Percentiles rank a stretch among this genome's conserved stretches.
phyloP scores from a whole-genome alignment of 2,113 vertebrate species.

The Cacatua alba region DNA sequence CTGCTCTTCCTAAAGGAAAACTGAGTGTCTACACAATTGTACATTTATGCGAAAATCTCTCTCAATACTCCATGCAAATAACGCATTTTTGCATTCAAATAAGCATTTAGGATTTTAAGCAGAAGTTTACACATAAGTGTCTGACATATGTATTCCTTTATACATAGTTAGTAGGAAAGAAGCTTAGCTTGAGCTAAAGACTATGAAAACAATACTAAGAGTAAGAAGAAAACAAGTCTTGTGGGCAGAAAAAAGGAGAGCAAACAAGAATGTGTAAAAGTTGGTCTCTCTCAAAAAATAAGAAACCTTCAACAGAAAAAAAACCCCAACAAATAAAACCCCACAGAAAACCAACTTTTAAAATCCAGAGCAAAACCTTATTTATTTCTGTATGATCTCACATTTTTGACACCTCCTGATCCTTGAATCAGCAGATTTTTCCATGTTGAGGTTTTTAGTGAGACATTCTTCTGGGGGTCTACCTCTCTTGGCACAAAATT shows the following conservation, averaged over 20 bases:
- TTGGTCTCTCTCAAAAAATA: neutral
- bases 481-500: neutral
- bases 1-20: neutral
- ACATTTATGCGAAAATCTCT: neutral
- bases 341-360: neutral
- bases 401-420: neutral
- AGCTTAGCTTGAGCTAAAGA: neutral
- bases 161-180: neutral
- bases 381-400: conserved; percentile 22
- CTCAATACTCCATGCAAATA: conserved; percentile 10
- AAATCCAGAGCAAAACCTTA: neutral
- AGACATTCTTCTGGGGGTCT: neutral
- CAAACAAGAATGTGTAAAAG: neutral
- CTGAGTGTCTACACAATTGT: neutral
- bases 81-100: conserved; percentile 20
- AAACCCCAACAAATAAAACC: neutral
- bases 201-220: neutral
- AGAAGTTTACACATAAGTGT: conserved; percentile 39
- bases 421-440: neutral
- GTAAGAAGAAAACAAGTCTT: neutral
- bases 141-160: neutral
- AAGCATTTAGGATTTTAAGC: conserved; percentile 48
- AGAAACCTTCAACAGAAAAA: neutral
- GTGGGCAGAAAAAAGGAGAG: neutral
- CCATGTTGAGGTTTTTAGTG: neutral